Conservation (phyloP, 2,888 invertebrate genomes). For the Hyles lineata region DNA sequence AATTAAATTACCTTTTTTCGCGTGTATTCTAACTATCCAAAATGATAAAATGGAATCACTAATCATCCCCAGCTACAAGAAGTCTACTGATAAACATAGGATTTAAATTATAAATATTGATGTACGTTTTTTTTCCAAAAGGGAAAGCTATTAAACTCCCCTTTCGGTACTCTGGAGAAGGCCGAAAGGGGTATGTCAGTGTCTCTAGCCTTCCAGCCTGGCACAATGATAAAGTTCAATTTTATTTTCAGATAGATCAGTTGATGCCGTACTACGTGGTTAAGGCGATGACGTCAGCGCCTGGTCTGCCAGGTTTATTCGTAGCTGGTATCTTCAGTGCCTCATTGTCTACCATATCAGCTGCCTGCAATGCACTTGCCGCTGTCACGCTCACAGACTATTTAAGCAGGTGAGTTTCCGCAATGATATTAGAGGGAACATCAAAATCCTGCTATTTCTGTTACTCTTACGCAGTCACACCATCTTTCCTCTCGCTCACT, state of each 20-base stretch:
- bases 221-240: too few species aligned
- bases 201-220: too few species aligned
- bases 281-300: slow-evolving; percentile 86
- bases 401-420: slow-evolving; percentile 75
- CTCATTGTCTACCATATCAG: slow-evolving; percentile 95
- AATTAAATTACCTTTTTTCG: neutral
- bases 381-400: slow-evolving; percentile 96
- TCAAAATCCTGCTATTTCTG: too few species aligned
- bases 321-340: slow-evolving; percentile 97
- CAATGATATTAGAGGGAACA: too few species aligned
- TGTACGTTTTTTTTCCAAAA: too few species aligned
- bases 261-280: slow-evolving; percentile 92
- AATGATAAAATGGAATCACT: neutral
- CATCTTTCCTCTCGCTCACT: too few species aligned
- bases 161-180: too few species aligned
- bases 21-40: neutral
- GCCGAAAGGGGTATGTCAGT: too few species aligned
- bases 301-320: slow-evolving; percentile 94
- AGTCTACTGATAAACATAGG: too few species aligned
- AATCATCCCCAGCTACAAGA: neutral
- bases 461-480: too few species aligned
- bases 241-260: slow-evolving; percentile 86
- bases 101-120: too few species aligned
- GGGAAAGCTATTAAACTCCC: too few species aligned
- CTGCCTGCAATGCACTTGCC: slow-evolving; percentile 94